These are phyloP conservation scores for Ennomos quercinarius DNA, from an alignment of 2,888 invertebrate genomes.

Conservation along the genomic window DNA sequence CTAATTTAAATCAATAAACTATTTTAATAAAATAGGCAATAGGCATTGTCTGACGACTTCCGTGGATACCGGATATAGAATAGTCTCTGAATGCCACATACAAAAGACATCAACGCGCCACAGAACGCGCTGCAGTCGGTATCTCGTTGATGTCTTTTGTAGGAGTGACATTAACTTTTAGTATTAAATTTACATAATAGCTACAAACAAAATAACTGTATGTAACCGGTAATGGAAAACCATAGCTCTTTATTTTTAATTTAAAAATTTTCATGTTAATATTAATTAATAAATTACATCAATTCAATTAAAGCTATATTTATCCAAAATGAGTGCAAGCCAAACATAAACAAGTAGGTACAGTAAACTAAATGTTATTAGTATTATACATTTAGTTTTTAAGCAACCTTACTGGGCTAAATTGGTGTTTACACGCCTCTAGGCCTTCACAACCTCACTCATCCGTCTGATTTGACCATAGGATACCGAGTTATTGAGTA, in stretches of 20 bases:
- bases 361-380: neutral
- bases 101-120: constrained; percentile 29
- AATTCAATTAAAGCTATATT: neutral
- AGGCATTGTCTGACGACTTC: no score
- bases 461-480: constrained; percentile 46
- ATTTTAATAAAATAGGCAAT: no score
- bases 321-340: constrained; percentile 1
- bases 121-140: no score
- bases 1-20: no score
- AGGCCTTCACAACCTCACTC: constrained; percentile 52
- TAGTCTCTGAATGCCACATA: constrained; percentile 5
- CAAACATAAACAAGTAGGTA: constrained; percentile 3
- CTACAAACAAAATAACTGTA: no score
- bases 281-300: no score
- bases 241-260: no score
- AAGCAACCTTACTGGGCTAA: constrained; percentile 27
- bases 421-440: constrained; percentile 57
- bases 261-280: no score
- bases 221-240: no score
- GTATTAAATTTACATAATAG: no score
- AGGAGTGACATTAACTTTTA: no score
- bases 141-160: neutral
- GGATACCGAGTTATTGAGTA: constrained; percentile 33
- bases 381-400: constrained; percentile 19
- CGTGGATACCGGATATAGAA: neutral